Conservation (phyloP, 2,113 vertebrate species). For the Syrmaticus mikado region DNA sequence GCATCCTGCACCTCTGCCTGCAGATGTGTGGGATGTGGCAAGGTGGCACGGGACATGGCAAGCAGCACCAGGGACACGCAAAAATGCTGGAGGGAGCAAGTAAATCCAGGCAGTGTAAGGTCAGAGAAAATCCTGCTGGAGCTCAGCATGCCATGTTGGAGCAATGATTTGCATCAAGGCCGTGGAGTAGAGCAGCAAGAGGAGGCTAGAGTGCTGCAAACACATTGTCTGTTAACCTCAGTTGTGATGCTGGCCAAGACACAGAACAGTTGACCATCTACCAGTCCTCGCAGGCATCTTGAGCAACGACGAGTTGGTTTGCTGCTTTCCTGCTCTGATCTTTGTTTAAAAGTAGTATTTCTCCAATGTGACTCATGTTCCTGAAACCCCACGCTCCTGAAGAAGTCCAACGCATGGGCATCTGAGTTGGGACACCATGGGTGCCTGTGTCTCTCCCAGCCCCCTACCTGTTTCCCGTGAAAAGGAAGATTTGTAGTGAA, state of each 20-base stretch:
- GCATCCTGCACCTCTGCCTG: background rate
- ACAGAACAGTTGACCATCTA: background rate
- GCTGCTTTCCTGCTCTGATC: background rate
- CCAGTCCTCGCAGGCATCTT: background rate
- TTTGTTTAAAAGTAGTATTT: background rate
- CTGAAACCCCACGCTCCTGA: background rate
- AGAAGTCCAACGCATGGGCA: too few relatives aligned
- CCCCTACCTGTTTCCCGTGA: background rate
- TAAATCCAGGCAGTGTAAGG: background rate
- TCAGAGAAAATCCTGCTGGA: background rate
- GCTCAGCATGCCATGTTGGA: background rate
- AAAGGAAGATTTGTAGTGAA: background rate
- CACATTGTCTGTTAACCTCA: background rate
- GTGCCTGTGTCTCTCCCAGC: background rate
- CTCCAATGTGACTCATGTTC: background rate
- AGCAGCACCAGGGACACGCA: background rate
- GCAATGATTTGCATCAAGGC: background rate
- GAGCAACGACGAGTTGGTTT: fast-evolving
- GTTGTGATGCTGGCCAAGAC: background rate
- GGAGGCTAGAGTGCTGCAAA: background rate
- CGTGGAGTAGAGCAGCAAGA: background rate
- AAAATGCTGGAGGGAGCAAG: background rate
- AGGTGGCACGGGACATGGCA: background rate
- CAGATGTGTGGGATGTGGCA: background rate
- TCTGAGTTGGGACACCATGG: background rate